Percentiles rank a stretch among this genome's conserved stretches.
phyloP scores from a whole-genome alignment of 2,113 vertebrate genomes.

The Heterocephalus glaber region DNA sequence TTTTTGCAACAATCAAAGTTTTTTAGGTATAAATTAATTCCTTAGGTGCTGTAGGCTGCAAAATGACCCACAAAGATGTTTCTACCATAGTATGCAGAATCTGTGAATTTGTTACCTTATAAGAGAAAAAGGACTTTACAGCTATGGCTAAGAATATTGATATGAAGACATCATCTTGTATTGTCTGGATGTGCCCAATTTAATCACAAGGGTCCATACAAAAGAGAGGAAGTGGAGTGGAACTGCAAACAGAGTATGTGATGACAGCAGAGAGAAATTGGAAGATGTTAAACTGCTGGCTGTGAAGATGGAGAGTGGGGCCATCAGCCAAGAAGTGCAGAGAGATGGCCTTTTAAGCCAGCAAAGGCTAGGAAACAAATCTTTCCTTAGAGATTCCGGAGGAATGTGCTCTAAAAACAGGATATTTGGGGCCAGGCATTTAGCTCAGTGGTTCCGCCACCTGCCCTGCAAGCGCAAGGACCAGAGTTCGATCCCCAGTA shows the following conservation, averaged over 20 bases:
- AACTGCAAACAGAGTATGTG: not conserved
- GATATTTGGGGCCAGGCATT: too few relatives aligned
- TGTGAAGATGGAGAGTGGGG: not conserved
- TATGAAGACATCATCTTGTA: not conserved
- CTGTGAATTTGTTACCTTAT: not conserved
- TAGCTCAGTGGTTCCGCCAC: too few relatives aligned
- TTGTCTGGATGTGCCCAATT: not conserved
- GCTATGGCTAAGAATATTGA: not conserved
- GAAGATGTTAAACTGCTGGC: not conserved
- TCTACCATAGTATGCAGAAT: not conserved
- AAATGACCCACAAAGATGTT: not conserved
- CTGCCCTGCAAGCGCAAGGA: too few relatives aligned
- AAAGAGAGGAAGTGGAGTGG: not conserved
- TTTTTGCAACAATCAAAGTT: not conserved
- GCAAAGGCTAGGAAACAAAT: not conserved
- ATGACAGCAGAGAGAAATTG: not conserved
- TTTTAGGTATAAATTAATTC: not conserved
- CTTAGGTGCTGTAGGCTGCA: not conserved
- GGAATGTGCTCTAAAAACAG: not conserved
- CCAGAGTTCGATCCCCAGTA: too few relatives aligned
- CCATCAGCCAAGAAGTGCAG: not conserved
- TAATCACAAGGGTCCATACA: not conserved
- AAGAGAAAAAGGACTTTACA: not conserved
- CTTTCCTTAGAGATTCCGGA: not conserved
- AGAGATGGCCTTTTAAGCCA: not conserved